Evolutionary conservation across 2,888 invertebrate genomes (phyloP), one percentile per base, ranked within the genome.

Genomic region (Palloptera scutellata): DNA sequence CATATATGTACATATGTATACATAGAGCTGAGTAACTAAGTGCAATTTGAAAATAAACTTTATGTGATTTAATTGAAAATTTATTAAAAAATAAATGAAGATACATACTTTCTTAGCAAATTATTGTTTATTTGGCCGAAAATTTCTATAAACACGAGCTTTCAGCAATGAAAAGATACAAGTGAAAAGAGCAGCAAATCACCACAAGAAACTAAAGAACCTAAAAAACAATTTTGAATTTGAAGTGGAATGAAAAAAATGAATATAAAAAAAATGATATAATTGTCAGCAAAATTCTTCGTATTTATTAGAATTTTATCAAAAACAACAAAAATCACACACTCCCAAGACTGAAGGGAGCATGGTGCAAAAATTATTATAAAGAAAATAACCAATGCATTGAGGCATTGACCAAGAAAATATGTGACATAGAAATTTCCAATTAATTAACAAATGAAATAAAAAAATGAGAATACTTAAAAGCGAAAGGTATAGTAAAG

Each of bases 1-100:
- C 41, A n/a, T 13, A 57, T 20, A 45, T 45, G 45, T 60, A 60
- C 48, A 48, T 60, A 45, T 51, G 48, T 58, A 58, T 60, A 51
- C 40, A 60, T 60, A 55, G 40, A 53, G 11, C 20, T 30, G 8
- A 55, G 40, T 8, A 12, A 12, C n/a, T 30, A 17, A 53, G 53
- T 53, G 19, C 17, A 53, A 11, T 53, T 53, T 53, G 53, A 2
- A n/a, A 53, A 48, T 48, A 48, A 12, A 48, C 2, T 48, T 8
- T 48, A 48, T 3, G 2, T 48, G 3, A 8, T 15, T 48, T 15
- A 15, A 48, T n/a, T 48, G 15, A 48, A 4, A 15, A 48, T 5
- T 5, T 48, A 48, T n/a, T 48, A 15, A 48, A n/a, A 12, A 48
- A 48, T 48, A 8, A n/a, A n/a, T 9, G 45, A 43, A 11, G 12